Conservation (phyloP, 2,797 vertebrate species). For the Gambelia wislizenii region DNA sequence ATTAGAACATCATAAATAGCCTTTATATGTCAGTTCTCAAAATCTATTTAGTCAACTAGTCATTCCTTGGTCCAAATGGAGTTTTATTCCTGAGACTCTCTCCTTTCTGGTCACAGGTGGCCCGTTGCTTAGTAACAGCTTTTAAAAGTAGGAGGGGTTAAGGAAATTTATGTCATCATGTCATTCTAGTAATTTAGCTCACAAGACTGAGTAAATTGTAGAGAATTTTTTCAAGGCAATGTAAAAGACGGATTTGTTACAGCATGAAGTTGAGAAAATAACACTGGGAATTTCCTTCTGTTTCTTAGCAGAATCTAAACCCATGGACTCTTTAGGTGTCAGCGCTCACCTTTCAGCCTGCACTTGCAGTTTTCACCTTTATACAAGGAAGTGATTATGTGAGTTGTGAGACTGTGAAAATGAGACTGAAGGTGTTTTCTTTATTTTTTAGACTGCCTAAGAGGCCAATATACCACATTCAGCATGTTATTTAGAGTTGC, state of each 20-base stretch:
- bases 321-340: background rate
- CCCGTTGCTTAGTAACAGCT: background rate
- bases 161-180: background rate
- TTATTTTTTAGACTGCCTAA: conserved; percentile 64
- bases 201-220: background rate
- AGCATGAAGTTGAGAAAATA: background rate
- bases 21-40: background rate
- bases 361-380: conserved; percentile 8
- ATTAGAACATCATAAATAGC: background rate
- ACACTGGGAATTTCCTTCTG: background rate
- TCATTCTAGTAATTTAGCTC: background rate
- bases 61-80: background rate
- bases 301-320: conserved; percentile 3
- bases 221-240: background rate
- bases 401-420: conserved; percentile 28
- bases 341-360: background rate
- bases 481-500: conserved; percentile 51
- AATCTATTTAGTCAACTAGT: background rate
- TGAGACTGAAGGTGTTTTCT: conserved; percentile 2
- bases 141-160: background rate
- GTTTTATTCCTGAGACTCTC: background rate
- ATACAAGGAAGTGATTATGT: background rate
- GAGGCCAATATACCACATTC: conserved; percentile 48
- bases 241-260: background rate
- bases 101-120: background rate